phyloP scores from a whole-genome alignment of 1,140 invertebrate genomes.

The Elysia chlorotica region DNA sequence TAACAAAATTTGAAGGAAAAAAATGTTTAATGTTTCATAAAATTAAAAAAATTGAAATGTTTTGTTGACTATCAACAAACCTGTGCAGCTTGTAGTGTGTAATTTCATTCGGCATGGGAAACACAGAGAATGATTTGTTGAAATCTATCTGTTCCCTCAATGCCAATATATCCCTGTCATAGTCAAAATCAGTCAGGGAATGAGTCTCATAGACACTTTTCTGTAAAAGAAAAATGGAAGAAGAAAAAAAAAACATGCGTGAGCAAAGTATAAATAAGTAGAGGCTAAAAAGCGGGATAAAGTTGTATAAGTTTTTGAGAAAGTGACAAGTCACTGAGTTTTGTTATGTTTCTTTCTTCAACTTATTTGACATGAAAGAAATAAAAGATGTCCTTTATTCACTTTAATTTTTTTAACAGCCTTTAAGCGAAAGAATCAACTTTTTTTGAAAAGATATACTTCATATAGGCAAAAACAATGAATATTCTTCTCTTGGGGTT shows the following conservation, averaged over 20 bases:
- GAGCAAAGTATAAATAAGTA: no score
- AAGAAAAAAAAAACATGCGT: no score
- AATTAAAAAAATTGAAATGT: neutral
- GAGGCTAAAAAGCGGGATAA: no score
- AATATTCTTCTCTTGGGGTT: no score
- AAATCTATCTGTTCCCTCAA: conserved; percentile 61
- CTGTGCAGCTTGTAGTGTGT: conserved; percentile 75
- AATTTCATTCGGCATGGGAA: conserved; percentile 70
- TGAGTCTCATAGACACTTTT: conserved; percentile 66
- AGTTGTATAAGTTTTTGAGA: no score
- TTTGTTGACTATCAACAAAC: conserved; percentile 54
- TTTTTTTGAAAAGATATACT: no score
- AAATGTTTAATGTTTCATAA: neutral
- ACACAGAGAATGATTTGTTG: conserved; percentile 69
- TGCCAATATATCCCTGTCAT: conserved; percentile 43
- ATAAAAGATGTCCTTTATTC: no score
- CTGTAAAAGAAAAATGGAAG: conserved; percentile 47
- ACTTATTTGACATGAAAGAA: no score
- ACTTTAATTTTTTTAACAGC: no score
- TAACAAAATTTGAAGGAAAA: neutral
- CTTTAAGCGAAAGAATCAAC: no score
- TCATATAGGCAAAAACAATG: no score
- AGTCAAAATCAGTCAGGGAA: conserved; percentile 62
- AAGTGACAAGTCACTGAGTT: neutral
- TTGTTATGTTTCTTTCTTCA: neutral